Percentiles rank a stretch among this genome's conserved stretches.
Evolutionary conservation across 1,140 invertebrate genomes (phyloP).

Genomic region (Caerostris darwini): DNA sequence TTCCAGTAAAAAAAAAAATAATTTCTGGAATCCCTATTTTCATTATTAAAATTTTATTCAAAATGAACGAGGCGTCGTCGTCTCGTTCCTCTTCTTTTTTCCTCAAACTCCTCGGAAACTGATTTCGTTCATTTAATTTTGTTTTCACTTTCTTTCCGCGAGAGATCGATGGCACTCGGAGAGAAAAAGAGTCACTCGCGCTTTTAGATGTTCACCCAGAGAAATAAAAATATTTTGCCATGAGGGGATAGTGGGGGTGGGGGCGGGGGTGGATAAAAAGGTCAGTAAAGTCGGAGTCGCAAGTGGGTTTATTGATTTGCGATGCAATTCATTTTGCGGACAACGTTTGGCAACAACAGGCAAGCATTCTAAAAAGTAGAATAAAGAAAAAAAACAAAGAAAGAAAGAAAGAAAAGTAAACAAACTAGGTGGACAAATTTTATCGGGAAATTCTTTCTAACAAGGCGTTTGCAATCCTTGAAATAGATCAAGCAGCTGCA

Average conservation of each 20-base stretch:
- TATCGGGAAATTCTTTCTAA: conserved; percentile 42
- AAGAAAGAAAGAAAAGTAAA: conserved; percentile 11
- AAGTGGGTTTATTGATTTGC: conserved; percentile 64
- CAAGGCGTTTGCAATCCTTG: not conserved
- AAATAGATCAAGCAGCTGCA: conserved; percentile 38
- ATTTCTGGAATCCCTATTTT: not conserved
- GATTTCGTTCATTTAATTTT: not conserved
- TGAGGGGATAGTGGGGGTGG: not conserved
- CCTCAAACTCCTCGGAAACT: too few species aligned
- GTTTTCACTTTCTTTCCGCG: not conserved
- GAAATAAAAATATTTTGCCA: not conserved
- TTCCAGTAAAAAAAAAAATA: too few species aligned
- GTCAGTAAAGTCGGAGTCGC: conserved; percentile 48
- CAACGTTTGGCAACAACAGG: conserved; percentile 48
- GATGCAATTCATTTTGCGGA: conserved; percentile 49
- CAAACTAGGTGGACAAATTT: conserved; percentile 28
- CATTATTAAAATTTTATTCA: not conserved
- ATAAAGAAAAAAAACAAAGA: not conserved
- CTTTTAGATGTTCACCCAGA: not conserved
- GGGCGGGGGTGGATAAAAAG: not conserved
- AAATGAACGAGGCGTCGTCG: not conserved
- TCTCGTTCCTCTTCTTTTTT: not conserved
- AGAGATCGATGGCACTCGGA: not conserved
- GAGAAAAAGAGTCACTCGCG: not conserved
- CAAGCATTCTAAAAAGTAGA: not conserved